phyloP scores from a whole-genome alignment of 2,888 invertebrate species.

The Microplitis deprimator region DNA sequence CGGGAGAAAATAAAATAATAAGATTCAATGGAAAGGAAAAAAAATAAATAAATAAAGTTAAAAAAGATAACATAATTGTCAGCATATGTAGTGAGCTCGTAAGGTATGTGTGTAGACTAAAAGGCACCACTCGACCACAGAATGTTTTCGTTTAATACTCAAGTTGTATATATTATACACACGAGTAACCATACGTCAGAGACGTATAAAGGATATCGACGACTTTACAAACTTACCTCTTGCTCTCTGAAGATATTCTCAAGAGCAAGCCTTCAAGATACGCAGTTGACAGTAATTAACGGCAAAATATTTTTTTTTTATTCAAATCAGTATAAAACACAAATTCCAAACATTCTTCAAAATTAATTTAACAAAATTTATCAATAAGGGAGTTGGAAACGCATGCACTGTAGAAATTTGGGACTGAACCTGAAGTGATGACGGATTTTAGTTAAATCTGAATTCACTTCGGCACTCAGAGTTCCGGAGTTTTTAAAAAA shows the following conservation, averaged over 20 bases:
- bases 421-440: too few relatives aligned
- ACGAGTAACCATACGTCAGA: conserved; percentile 7
- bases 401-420: too few relatives aligned
- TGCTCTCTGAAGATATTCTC: conserved; percentile 29
- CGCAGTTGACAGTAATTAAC: conserved; percentile 43
- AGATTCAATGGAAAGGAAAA: neutral
- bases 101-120: conserved; percentile 52
- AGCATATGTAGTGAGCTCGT: conserved; percentile 59
- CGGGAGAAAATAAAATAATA: neutral
- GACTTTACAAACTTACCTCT: conserved; percentile 21
- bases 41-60: neutral
- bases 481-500: too few relatives aligned
- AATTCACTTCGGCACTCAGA: too few relatives aligned
- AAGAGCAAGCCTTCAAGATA: conserved; percentile 37
- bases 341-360: neutral
- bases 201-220: conserved; percentile 22
- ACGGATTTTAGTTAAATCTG: too few relatives aligned
- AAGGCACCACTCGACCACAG: conserved; percentile 38
- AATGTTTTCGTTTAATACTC: conserved; percentile 35
- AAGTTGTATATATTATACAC: conserved; percentile 24
- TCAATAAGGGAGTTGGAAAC: too few relatives aligned
- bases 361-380: too few relatives aligned
- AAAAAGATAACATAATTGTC: conserved; percentile 60
- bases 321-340: neutral
- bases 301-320: conserved; percentile 30